These are phyloP conservation scores for Heliconius eleuchia DNA, from an alignment of 1,140 invertebrate species.

Conservation along the genomic window DNA sequence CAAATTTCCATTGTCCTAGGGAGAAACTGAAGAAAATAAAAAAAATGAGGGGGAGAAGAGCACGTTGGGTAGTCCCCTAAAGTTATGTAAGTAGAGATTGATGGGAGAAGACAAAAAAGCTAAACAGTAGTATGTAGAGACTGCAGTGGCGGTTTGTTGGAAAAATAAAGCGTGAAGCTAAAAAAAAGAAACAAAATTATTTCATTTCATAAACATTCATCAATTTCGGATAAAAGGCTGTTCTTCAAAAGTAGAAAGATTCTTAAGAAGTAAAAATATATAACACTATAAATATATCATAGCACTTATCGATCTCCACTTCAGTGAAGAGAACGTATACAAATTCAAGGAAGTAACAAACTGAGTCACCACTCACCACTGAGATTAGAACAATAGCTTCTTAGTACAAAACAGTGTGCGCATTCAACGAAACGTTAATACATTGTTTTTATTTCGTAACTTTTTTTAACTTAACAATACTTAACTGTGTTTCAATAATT, in stretches of 20 bases:
- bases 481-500: neutral
- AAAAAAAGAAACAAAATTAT: too few relatives aligned
- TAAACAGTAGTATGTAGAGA: too few relatives aligned
- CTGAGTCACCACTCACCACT: constrained; percentile 27
- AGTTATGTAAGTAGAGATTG: too few relatives aligned
- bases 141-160: too few relatives aligned
- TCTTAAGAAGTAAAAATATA: neutral
- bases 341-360: constrained; percentile 29
- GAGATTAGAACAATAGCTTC: constrained; percentile 31
- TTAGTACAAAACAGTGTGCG: constrained; percentile 18
- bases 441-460: neutral
- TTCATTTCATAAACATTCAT: too few relatives aligned
- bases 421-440: neutral
- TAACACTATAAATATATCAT: neutral
- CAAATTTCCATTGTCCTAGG: too few relatives aligned
- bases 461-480: neutral
- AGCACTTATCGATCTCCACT: neutral
- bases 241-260: neutral
- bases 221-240: too few relatives aligned
- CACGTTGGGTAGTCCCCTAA: too few relatives aligned
- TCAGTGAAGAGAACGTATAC: neutral
- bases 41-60: too few relatives aligned
- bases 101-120: too few relatives aligned
- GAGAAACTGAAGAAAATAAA: too few relatives aligned
- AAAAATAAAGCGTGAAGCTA: too few relatives aligned